These are phyloP conservation scores for Mus minutoides DNA, from an alignment of 2,797 vertebrate species.

Conservation along the genomic window DNA sequence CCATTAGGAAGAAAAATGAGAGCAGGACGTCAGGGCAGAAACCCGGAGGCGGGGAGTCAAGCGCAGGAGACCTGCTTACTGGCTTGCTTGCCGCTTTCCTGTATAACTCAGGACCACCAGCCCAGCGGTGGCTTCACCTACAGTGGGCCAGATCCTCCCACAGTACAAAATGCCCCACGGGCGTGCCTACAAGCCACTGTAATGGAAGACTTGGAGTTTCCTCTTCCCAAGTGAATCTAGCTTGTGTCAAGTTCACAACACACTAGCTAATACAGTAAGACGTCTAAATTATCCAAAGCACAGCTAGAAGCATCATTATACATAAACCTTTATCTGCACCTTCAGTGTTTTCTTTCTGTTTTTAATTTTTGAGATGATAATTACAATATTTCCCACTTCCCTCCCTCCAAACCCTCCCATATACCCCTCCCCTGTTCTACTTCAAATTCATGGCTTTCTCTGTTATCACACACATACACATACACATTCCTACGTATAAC, in stretches of 20 bases:
- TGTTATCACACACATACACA: background rate
- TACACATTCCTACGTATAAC: too few species aligned
- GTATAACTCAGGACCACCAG: background rate
- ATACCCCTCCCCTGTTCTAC: background rate
- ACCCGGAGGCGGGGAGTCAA: background rate
- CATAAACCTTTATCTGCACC: background rate
- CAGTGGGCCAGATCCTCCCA: background rate
- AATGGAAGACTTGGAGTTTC: background rate
- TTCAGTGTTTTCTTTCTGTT: background rate
- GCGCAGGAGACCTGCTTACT: too few species aligned
- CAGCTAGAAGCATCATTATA: conserved; percentile 12
- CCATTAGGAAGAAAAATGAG: background rate
- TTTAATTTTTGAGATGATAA: background rate
- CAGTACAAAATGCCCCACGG: background rate
- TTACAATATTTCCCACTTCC: background rate
- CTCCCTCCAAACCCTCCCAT: too few species aligned
- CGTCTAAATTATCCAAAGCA: conserved; percentile 13
- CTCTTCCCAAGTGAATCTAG: background rate
- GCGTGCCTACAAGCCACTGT: too few species aligned
- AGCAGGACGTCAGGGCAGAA: background rate
- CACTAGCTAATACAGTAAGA: background rate
- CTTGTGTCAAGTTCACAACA: background rate
- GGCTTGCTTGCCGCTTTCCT: background rate
- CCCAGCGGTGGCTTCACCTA: background rate
- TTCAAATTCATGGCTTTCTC: background rate